phyloP scores from a whole-genome alignment of 2,797 vertebrate species.

The Cirrhinus mrigala region DNA sequence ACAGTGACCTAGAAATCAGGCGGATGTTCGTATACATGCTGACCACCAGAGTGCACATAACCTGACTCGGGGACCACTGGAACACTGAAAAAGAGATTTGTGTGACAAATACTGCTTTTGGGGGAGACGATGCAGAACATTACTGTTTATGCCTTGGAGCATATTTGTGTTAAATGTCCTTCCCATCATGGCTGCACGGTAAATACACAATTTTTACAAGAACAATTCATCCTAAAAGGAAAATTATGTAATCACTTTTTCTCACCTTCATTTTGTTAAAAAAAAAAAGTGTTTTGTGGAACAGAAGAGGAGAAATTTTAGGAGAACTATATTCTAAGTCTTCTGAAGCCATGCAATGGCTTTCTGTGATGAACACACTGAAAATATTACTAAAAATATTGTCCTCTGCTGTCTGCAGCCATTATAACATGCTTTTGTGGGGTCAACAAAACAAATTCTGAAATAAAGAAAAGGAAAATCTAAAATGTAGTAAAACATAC shows the following conservation, averaged over 20 bases:
- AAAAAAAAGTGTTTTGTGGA: not conserved
- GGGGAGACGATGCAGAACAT: not conserved
- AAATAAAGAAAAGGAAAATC: not conserved
- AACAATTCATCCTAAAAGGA: not conserved
- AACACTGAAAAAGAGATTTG: not conserved
- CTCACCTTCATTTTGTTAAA: not conserved
- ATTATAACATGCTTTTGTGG: not conserved
- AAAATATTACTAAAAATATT: not conserved
- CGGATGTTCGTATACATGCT: not conserved
- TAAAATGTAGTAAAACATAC: not conserved
- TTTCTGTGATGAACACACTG: not conserved
- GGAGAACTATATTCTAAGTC: not conserved
- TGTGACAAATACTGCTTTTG: not conserved
- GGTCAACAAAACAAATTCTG: not conserved
- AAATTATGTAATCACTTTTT: not conserved
- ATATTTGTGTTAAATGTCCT: not conserved
- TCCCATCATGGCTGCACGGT: not conserved
- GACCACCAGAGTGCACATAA: slow-evolving; percentile 31
- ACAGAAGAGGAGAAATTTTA: not conserved
- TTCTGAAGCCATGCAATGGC: not conserved
- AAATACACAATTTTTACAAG: not conserved
- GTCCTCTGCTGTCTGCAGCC: not conserved
- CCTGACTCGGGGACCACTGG: not conserved
- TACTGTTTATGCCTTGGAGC: not conserved
- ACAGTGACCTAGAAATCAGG: not conserved